These are phyloP conservation scores for Psephotus haematonotus DNA, from an alignment of 2,113 vertebrate species.

Conservation along the genomic window DNA sequence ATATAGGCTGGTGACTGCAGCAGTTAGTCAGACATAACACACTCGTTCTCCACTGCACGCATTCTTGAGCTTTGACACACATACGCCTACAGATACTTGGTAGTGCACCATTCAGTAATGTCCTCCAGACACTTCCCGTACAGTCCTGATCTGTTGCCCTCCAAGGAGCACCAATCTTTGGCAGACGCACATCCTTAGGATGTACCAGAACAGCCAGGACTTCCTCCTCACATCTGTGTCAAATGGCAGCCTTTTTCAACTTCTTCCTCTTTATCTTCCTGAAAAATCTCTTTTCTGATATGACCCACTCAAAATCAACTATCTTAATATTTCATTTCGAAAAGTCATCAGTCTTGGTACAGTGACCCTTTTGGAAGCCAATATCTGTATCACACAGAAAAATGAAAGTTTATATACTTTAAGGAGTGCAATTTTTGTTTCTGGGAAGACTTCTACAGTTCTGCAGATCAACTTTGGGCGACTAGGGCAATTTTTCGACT, in stretches of 20 bases:
- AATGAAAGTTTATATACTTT: not conserved
- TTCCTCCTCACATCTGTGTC: conserved; percentile 8
- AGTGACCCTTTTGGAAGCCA: not conserved
- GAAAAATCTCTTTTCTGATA: not conserved
- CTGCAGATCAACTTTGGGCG: not conserved
- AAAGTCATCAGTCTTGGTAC: not conserved
- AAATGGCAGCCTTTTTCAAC: not conserved
- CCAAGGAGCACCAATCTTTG: not conserved
- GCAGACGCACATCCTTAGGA: conserved; percentile 33
- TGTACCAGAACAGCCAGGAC: not conserved
- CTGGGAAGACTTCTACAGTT: not conserved
- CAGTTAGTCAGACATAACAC: not conserved
- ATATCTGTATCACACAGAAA: not conserved
- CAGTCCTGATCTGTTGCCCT: not conserved
- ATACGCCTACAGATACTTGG: not conserved
- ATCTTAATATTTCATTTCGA: not conserved
- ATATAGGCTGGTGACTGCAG: not conserved
- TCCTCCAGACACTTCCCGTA: not conserved
- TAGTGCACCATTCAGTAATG: not conserved
- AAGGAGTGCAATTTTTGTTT: not conserved
- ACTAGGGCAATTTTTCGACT: not conserved
- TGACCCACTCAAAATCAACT: not conserved
- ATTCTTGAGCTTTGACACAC: not conserved
- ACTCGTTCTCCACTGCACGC: not conserved
- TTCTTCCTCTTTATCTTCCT: not conserved